Evolutionary conservation across 2,113 vertebrate species (phyloP), one percentile per base, ranked within the genome.

Genomic region (Crotalus tigris): DNA sequence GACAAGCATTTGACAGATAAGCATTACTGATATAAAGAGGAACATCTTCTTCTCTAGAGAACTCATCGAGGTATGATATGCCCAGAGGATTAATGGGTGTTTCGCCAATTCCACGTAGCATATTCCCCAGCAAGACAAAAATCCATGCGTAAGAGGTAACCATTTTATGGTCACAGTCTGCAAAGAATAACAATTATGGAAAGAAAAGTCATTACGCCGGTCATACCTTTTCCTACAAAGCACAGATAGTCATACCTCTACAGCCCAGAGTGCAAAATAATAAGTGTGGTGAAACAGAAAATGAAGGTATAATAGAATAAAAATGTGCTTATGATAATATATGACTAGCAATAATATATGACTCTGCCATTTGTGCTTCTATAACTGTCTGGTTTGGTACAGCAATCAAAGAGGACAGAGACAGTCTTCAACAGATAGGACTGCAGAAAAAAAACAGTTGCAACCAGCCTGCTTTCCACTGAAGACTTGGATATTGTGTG

Each of bases 41-140:
- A 17, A 98, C 98, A 90, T 98, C 98, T 92, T 99, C 98, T 46
- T 98, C 97, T 96, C 97, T 98, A 17, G 99, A 97, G 93, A 99
- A 99, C 95, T 99, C 99, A 75, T 99, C 99, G 9, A 99, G 96
- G 29, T 99, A 99, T 46, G 99, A 98, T 95, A 99, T 97, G 46
- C 99, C 99, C 88, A 99, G 92, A 0, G 99, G 99, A 1, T 96
- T 94, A 94, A 99, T 95, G 0, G 99, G 99, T 0, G 98, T 98
- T 94, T 99, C 99, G 87, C 99, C 99, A 58, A 99, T 98, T 15
- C 99, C 99, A 87, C 99, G 98, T 90, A 99, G 94, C 91, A 98
- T 91, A 54, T 99, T 99, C 17, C 99, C 99, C 96, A 99, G 89
- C 11, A 99, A 96, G 51, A 99, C 98, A 26, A 98, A 98, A 90